Base-by-base conservation (phyloP, 2,888 invertebrate genomes). In the Cephus sareptanus region DNA sequence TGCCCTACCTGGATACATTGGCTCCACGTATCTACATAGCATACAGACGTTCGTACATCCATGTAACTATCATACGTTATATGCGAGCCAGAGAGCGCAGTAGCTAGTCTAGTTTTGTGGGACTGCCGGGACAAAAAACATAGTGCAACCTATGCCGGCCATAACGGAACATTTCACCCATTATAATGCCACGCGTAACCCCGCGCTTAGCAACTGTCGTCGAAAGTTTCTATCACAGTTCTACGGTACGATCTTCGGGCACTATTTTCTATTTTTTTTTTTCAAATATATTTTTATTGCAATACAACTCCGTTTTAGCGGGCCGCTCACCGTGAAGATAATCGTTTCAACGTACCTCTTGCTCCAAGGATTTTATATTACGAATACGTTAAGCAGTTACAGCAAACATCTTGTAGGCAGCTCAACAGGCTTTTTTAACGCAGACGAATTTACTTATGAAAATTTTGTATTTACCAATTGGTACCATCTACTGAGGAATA, bases 81-180 rank as follows among this genome's bases (percentile, higher is more conserved):
- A 2, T 56, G 56, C 23, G 56, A 56, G 23, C 56, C 56, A 15
- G 56, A 56, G 56, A 56, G 56, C 56, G 56, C 56, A 56, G 56
- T 23, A 56, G 56, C 23, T 56, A 56, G 56, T 56, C 56, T 56
- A 56, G 56, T 56, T 56, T 56, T 56, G 56, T 56, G 23, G 56
- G 56, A 23, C 56, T 56, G 56, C 23, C 56, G 56, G 9, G 56
- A 56, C 56, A 56, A 56, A 56, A 56, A 56, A 56, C 56, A 40
- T 40, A 56, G 56, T 56, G 56, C 56, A 56, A 56, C 56, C 56
- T 56, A 23, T 23, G n/a, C 75, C 76, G 34, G 71, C 78, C 78
- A 35, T 76, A 78, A 78, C 78, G 78, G 78, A 75, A 78, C 71
- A 75, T 78, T 34, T 69, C 78, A 71, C 56, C 76, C 76, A 78